These are phyloP conservation scores for Rhabdophis nuchalis DNA, from an alignment of 2,797 vertebrate genomes.

Conservation along the genomic window DNA sequence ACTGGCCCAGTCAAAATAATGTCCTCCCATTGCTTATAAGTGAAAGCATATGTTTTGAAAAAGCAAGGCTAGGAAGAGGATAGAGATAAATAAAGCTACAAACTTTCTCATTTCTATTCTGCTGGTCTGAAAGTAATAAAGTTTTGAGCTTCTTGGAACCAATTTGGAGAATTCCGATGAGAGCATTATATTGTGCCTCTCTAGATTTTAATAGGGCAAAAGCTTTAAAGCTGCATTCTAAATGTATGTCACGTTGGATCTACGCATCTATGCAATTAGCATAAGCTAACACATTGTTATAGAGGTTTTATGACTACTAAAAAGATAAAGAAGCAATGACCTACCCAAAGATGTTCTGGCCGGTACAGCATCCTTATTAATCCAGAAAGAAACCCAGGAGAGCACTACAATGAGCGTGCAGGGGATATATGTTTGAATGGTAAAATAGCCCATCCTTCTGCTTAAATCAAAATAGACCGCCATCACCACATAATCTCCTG, in stretches of 20 bases:
- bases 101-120: not conserved
- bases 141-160: not conserved
- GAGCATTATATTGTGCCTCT: not conserved
- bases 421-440: slow-evolving; percentile 98
- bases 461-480: slow-evolving; percentile 97
- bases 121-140: not conserved
- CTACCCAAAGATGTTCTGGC: slow-evolving; percentile 96
- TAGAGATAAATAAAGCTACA: not conserved
- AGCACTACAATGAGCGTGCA: slow-evolving; percentile 97
- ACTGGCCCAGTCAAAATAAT: not conserved
- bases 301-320: not conserved
- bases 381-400: slow-evolving; percentile 99
- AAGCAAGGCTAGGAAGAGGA: not conserved
- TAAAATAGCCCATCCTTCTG: slow-evolving; percentile 99
- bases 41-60: not conserved
- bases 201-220: not conserved
- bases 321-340: slow-evolving; percentile 11
- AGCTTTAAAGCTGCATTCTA: not conserved
- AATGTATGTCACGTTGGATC: not conserved
- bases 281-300: not conserved
- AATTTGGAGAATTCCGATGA: not conserved
- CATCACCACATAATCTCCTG: slow-evolving; percentile 97
- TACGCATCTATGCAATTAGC: not conserved
- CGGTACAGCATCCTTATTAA: slow-evolving; percentile 97
- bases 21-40: not conserved